Base-by-base conservation (phyloP, 1,140 invertebrate genomes). In the Camponotus pennsylvanicus region DNA sequence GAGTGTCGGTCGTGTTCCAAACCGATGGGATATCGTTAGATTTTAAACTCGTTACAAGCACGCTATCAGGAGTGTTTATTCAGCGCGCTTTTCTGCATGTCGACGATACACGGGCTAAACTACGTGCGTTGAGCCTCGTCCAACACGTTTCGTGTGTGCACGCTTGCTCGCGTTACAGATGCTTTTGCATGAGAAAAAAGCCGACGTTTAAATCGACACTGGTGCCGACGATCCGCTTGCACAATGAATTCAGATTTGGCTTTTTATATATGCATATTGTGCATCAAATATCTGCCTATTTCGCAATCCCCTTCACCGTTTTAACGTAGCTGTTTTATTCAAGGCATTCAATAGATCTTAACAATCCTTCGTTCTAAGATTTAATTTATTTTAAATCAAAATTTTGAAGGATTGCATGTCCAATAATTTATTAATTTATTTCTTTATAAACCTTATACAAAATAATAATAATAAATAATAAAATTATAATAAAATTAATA, bases 1-100 rank as follows among this genome's bases (percentile, higher is more conserved):
- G 69, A 52, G 55, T 37, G 18, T 66, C 40, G 69, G 37, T 15
- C 83, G 75, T 73, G 52, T 67, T 69, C 59, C 49, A 88, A 79
- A 88, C 66, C 83, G 73, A 64, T 40, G 70, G 84, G 77, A 82
- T 88, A 86, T 88, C 85, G 87, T 86, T 86, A 86, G 80, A 90
- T 87, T 83, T 84, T 85, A 86, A 83, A 89, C 78, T 89, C 88
- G 89, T 89, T 89, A 89, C 89, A 76, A 63, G 85, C 64, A 76
- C 79, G 37, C 71, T 83, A 57, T 59, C 77, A 63, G 64, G 88
- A 76, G 79, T 90, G 90, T 90, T 91, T 91, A 90, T 90, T 90
- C 75, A 91, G 89, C 89, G 89, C 52, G 79, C 80, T 88, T 91
- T 91, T 88, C 77, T 84, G 85, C 78, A 80, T 83, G 86, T 79